A percentile compares a stretch with the other conserved stretches of the same genome.
Evolutionary conservation across 2,888 invertebrate genomes (phyloP).

Genomic region (Philereme vetulata): DNA sequence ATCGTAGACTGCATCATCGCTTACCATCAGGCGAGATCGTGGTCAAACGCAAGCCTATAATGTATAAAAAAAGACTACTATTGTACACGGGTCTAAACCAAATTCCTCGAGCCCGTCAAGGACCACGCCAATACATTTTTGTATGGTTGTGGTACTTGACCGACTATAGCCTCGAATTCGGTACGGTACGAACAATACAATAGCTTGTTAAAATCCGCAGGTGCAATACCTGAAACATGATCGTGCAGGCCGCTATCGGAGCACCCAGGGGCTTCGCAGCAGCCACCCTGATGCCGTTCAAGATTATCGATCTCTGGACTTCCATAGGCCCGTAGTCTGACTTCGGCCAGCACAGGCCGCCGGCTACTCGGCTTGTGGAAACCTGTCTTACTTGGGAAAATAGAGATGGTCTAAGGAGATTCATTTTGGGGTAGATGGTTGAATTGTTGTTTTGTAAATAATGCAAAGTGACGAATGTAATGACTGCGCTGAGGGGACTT

Average conservation of each 20-base stretch:
- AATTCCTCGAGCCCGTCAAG: too few species aligned
- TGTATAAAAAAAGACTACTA: too few species aligned
- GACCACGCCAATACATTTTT: too few species aligned
- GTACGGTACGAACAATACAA: too few species aligned
- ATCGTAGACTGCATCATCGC: too few species aligned
- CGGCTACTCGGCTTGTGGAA: slow-evolving; percentile 27
- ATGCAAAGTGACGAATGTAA: not conserved
- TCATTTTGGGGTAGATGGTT: slow-evolving; percentile 5
- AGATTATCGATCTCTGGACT: slow-evolving; percentile 54
- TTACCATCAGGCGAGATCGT: too few species aligned
- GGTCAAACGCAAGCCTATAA: too few species aligned
- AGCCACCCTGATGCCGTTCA: slow-evolving; percentile 63
- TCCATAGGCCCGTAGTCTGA: slow-evolving; percentile 62
- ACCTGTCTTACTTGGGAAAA: slow-evolving; percentile 34
- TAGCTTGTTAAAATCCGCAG: slow-evolving; percentile 3
- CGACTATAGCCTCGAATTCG: too few species aligned
- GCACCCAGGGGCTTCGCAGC: slow-evolving; percentile 55
- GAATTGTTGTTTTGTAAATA: not conserved
- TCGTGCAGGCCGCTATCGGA: slow-evolving; percentile 62
- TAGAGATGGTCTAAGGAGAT: not conserved
- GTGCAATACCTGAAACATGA: slow-evolving; percentile 68
- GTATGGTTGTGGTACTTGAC: too few species aligned
- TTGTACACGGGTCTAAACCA: too few species aligned
- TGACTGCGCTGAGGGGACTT: not conserved
- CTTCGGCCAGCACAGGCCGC: slow-evolving; percentile 43